A percentile compares a stretch with the other conserved stretches of the same genome.
Conservation (phyloP, 2,797 vertebrate genomes). For the Chiloscyllium punctatum region DNA sequence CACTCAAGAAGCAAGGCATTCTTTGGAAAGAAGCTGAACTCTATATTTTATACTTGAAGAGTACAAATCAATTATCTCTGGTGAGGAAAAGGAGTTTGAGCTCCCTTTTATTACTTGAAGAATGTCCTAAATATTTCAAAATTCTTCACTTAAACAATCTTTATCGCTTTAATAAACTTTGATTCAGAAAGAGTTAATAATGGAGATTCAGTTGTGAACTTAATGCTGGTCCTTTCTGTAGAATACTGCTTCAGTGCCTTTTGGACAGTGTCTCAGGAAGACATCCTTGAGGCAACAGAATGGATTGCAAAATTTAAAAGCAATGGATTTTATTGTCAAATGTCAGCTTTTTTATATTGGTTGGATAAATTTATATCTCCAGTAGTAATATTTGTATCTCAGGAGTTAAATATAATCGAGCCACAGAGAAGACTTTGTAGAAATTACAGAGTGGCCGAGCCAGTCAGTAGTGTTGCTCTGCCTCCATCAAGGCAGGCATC, state of each 20-base stretch:
- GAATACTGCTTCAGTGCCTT: not conserved
- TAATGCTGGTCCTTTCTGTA: not conserved
- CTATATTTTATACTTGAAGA: not conserved
- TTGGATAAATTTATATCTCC: not conserved
- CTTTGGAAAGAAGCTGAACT: not conserved
- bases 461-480: no score
- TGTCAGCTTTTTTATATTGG: not conserved
- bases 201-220: not conserved
- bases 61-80: not conserved
- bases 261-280: not conserved
- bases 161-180: not conserved
- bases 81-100: not conserved
- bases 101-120: not conserved
- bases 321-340: not conserved
- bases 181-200: not conserved
- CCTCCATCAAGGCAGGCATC: no score
- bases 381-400: not conserved
- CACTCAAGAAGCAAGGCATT: not conserved
- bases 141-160: not conserved
- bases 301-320: not conserved
- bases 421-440: no score
- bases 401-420: no score
- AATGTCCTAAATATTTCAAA: not conserved
- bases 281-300: not conserved
- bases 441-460: no score